Percentiles rank a stretch among this genome's conserved stretches.
Conservation (phyloP, 2,888 invertebrate species). For the Caenorhabditis japonica region DNA sequence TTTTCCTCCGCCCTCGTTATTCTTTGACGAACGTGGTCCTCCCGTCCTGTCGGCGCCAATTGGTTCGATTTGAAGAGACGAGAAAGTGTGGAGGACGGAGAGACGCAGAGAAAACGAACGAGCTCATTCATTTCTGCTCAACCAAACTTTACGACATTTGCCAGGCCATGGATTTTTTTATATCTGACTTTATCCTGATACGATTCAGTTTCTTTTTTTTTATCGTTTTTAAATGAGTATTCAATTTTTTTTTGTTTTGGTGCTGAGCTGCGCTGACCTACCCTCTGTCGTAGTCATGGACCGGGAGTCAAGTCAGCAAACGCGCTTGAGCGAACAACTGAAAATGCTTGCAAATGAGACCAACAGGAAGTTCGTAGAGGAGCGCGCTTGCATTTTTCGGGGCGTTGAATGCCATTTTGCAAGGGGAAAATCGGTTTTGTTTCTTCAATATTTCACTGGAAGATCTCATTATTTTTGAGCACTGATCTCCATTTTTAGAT, state of each 20-base stretch:
- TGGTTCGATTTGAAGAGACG: conserved; percentile 11
- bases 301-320: too few species aligned
- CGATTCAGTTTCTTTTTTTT: not conserved
- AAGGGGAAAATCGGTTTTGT: too few species aligned
- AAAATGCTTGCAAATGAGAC: too few species aligned
- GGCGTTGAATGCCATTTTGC: too few species aligned
- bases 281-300: too few species aligned
- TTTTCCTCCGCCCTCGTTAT: conserved; percentile 6
- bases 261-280: not conserved
- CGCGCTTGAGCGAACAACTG: too few species aligned
- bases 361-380: too few species aligned
- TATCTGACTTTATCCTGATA: conserved; percentile 6
- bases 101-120: conserved; percentile 30
- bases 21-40: conserved; percentile 28
- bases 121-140: conserved; percentile 47
- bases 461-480: too few species aligned
- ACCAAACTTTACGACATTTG: conserved; percentile 49
- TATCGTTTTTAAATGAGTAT: not conserved
- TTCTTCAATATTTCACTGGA: too few species aligned
- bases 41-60: too few species aligned
- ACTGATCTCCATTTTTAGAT: too few species aligned
- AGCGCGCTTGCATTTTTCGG: too few species aligned
- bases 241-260: conserved; percentile 7
- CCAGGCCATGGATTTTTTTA: conserved; percentile 33
- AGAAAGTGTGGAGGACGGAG: conserved; percentile 10